Conservation (phyloP, 2,888 invertebrate genomes). For the Sesia apiformis region DNA sequence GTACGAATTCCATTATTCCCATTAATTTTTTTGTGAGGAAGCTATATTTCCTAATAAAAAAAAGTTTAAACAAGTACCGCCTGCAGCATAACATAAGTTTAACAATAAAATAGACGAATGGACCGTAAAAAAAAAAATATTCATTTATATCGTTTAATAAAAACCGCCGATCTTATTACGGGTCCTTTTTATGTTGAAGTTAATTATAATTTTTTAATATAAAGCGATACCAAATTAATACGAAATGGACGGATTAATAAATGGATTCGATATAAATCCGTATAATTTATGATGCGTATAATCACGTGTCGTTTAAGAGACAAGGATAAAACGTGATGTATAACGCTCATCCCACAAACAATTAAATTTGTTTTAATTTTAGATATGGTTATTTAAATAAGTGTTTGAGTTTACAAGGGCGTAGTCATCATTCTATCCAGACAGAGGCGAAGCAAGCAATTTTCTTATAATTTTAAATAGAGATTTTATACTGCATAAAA, state of each 20-base stretch:
- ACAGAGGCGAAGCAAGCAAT: too few species aligned
- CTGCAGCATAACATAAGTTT: conserved; percentile 20
- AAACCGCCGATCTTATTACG: conserved; percentile 49
- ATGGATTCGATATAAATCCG: conserved; percentile 62
- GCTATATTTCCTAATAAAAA: too few species aligned
- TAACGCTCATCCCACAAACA: too few species aligned
- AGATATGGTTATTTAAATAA: too few species aligned
- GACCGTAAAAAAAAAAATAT: conserved; percentile 45
- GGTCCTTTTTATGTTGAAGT: conserved; percentile 55
- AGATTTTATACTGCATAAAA: too few species aligned
- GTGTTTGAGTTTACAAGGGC: too few species aligned
- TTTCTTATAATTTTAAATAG: too few species aligned
- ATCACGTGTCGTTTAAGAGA: conserved; percentile 27
- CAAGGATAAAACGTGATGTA: not conserved
- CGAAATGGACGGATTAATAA: conserved; percentile 55
- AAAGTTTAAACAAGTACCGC: conserved; percentile 11
- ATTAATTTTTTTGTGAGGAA: too few species aligned
- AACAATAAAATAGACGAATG: conserved; percentile 50
- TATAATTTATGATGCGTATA: conserved; percentile 56
- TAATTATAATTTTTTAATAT: conserved; percentile 68
- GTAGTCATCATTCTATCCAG: too few species aligned
- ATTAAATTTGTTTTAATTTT: too few species aligned
- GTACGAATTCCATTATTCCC: too few species aligned
- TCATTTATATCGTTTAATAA: conserved; percentile 55
- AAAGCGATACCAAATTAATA: conserved; percentile 64